Evolutionary conservation across 2,113 vertebrate species (phyloP).

Genomic region (Pterocles orientalis): DNA sequence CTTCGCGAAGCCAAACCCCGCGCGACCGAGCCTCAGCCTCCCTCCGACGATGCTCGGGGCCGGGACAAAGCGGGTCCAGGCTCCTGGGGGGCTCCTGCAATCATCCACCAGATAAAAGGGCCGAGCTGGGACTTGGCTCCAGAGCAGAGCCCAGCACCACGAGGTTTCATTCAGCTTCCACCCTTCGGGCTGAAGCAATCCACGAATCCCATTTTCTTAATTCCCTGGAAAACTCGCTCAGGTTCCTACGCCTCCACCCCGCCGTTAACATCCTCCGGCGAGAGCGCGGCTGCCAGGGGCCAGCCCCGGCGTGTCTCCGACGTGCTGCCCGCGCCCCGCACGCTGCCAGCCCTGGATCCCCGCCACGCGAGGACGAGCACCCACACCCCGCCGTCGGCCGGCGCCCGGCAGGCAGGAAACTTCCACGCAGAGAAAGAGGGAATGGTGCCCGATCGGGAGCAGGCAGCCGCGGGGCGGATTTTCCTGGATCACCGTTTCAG

Average conservation of each 20-base stretch:
- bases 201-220: background rate
- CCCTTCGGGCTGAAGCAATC: background rate
- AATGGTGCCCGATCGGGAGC: background rate
- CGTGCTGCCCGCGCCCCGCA: background rate
- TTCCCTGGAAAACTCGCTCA: background rate
- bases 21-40: rapidly evolving
- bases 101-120: rapidly evolving
- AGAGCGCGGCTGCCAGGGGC: background rate
- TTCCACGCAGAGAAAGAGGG: background rate
- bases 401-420: background rate
- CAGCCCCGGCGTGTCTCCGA: rapidly evolving
- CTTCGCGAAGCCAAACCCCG: background rate
- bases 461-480: background rate
- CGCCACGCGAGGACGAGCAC: background rate
- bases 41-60: background rate
- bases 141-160: background rate
- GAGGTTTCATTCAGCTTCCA: background rate
- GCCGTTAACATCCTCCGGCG: background rate
- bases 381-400: background rate
- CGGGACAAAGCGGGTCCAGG: background rate
- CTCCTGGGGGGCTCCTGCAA: background rate
- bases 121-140: background rate
- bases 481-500: background rate
- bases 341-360: background rate
- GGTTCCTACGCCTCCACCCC: background rate